phyloP scores from a whole-genome alignment of 64 coral and sea anemone species.

The Cladopsammia gracilis region DNA sequence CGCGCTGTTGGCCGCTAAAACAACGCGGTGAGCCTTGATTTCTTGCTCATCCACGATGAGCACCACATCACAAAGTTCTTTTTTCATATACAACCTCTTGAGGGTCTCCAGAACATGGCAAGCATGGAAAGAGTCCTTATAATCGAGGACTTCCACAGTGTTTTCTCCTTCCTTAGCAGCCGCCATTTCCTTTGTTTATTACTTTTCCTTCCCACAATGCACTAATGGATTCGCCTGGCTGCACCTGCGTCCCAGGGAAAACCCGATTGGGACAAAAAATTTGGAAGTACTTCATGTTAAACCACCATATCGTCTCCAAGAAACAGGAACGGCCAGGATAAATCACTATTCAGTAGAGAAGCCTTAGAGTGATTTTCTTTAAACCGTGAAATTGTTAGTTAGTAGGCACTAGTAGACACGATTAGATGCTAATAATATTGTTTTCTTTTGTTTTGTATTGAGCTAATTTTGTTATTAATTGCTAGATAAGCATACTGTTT shows the following conservation, averaged over 20 bases:
- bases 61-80: constrained; percentile 94
- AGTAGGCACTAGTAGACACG: too few relatives aligned
- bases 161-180: constrained; percentile 34
- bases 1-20: constrained; percentile 97
- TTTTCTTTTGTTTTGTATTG: too few relatives aligned
- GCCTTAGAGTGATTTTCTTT: too few relatives aligned
- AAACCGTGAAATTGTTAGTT: too few relatives aligned
- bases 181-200: constrained; percentile 62
- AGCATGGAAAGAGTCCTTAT: constrained; percentile 97
- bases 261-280: not conserved
- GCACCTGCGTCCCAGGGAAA: constrained; percentile 42
- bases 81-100: constrained; percentile 78
- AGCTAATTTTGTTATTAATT: too few relatives aligned
- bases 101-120: constrained; percentile 88
- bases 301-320: too few relatives aligned
- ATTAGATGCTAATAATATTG: too few relatives aligned
- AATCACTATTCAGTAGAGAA: too few relatives aligned
- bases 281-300: too few relatives aligned
- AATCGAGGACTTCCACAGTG: constrained; percentile 69
- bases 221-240: not conserved
- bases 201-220: constrained; percentile 56
- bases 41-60: constrained; percentile 82
- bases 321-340: too few relatives aligned
- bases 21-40: constrained; percentile 83
- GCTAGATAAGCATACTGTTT: too few relatives aligned